These are phyloP conservation scores for Paratrypauchen microcephalus DNA, from an alignment of 2,797 vertebrate species.

Conservation along the genomic window DNA sequence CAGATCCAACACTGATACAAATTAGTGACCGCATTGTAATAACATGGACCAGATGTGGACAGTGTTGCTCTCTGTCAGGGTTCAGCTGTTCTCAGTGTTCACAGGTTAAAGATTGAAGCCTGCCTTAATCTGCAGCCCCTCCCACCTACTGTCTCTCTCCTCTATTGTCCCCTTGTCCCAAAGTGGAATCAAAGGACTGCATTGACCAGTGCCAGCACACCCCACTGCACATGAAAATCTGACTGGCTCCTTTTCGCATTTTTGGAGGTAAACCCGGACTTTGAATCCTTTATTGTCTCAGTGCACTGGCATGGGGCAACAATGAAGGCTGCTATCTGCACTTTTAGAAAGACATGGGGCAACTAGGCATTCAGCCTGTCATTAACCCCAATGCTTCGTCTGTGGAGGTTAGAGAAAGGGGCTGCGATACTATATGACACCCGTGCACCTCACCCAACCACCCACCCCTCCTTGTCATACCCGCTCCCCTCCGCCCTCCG, in stretches of 20 bases:
- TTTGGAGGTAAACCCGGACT: slow-evolving; percentile 63
- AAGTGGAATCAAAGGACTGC: slow-evolving; percentile 63
- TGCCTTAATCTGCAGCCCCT: slow-evolving; percentile 58
- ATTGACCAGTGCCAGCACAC: slow-evolving; percentile 71
- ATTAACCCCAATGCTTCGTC: slow-evolving; percentile 64
- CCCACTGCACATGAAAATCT: slow-evolving; percentile 71
- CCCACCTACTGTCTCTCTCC: slow-evolving; percentile 59
- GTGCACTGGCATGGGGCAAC: slow-evolving; percentile 66
- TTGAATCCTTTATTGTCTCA: slow-evolving; percentile 65
- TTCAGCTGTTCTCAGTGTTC: slow-evolving; percentile 54
- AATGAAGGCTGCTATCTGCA: slow-evolving; percentile 66
- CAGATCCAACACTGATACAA: background rate
- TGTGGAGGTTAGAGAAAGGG: slow-evolving; percentile 64
- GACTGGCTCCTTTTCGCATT: slow-evolving; percentile 42
- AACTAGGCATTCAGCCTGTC: slow-evolving; percentile 64
- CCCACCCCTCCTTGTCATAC: slow-evolving; percentile 45
- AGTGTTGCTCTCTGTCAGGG: slow-evolving; percentile 42
- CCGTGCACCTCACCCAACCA: slow-evolving; percentile 54
- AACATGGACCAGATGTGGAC: slow-evolving; percentile 28
- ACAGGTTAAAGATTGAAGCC: slow-evolving; percentile 72
- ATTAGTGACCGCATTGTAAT: slow-evolving; percentile 12
- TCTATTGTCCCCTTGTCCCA: slow-evolving; percentile 50
- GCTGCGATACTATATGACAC: slow-evolving; percentile 66
- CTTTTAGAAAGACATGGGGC: slow-evolving; percentile 40
- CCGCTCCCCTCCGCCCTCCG: slow-evolving; percentile 54